phyloP scores from a whole-genome alignment of 2,888 invertebrate genomes.

The Aphrophora alni region DNA sequence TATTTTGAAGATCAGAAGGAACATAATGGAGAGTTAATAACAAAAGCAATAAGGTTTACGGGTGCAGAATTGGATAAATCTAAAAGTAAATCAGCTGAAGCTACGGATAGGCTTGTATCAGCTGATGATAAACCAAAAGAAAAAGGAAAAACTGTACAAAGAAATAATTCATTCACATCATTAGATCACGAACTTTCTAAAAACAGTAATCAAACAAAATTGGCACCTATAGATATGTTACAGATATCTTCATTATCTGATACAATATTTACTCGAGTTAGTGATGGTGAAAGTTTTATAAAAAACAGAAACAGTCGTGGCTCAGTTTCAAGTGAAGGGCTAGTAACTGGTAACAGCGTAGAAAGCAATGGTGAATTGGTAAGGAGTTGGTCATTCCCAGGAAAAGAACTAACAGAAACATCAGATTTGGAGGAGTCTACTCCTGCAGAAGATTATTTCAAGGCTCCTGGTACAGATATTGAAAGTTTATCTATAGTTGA shows the following conservation, averaged over 20 bases:
- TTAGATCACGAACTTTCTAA: constrained; percentile 41
- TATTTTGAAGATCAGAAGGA: constrained; percentile 49
- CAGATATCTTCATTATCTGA: constrained; percentile 44
- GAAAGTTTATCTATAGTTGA: constrained; percentile 59
- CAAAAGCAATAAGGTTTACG: constrained; percentile 33
- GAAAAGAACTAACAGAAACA: constrained; percentile 56
- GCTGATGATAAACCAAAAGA: constrained; percentile 27
- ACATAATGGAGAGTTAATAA: constrained; percentile 34
- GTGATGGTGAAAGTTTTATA: constrained; percentile 48
- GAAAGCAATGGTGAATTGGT: constrained; percentile 55
- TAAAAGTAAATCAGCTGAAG: constrained; percentile 40
- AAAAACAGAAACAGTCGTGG: constrained; percentile 39
- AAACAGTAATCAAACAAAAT: constrained; percentile 47
- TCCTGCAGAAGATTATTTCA: constrained; percentile 72
- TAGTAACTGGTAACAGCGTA: constrained; percentile 22
- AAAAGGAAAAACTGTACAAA: constrained; percentile 33
- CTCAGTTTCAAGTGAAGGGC: constrained; percentile 47
- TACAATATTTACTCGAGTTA: constrained; percentile 50
- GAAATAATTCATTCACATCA: constrained; percentile 46
- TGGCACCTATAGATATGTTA: constrained; percentile 48
- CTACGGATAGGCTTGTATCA: constrained; percentile 27
- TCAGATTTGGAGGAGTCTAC: constrained; percentile 62
- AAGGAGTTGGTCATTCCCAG: constrained; percentile 63
- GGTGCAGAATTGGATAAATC: constrained; percentile 37
- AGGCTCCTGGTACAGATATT: constrained; percentile 48